Conservation (phyloP, 2,113 vertebrate genomes). For the Tor tambroides region DNA sequence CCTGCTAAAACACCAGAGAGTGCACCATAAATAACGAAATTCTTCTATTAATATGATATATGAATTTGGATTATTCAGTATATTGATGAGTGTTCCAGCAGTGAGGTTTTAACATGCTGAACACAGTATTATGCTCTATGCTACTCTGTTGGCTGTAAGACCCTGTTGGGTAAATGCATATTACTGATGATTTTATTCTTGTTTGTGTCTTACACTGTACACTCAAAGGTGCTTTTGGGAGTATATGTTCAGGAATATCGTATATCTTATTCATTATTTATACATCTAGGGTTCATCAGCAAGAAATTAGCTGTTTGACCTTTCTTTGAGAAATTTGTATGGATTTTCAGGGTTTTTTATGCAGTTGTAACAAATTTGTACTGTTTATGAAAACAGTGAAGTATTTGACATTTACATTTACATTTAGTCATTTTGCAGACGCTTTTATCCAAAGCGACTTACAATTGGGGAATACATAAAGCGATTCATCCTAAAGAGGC, state of each 20-base stretch:
- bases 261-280: neutral
- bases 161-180: neutral
- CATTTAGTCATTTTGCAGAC: too few relatives aligned
- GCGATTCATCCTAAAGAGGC: too few relatives aligned
- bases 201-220: neutral
- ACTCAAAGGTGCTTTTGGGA: neutral
- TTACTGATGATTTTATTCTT: neutral
- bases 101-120: neutral
- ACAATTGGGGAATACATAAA: too few relatives aligned
- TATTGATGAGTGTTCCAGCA: neutral
- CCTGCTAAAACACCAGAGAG: slow-evolving; percentile 18
- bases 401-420: too few relatives aligned
- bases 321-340: neutral
- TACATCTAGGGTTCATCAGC: neutral
- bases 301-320: neutral
- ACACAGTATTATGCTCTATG: neutral
- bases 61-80: neutral
- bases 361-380: neutral
- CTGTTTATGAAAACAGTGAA: neutral
- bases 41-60: neutral
- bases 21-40: slow-evolving; percentile 10
- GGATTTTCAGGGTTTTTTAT: neutral
- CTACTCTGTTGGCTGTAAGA: neutral
- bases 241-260: neutral
- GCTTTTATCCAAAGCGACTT: too few relatives aligned